These are phyloP conservation scores for Platyrinchus mystaceus DNA, from an alignment of 2,797 vertebrate genomes.

Conservation along the genomic window DNA sequence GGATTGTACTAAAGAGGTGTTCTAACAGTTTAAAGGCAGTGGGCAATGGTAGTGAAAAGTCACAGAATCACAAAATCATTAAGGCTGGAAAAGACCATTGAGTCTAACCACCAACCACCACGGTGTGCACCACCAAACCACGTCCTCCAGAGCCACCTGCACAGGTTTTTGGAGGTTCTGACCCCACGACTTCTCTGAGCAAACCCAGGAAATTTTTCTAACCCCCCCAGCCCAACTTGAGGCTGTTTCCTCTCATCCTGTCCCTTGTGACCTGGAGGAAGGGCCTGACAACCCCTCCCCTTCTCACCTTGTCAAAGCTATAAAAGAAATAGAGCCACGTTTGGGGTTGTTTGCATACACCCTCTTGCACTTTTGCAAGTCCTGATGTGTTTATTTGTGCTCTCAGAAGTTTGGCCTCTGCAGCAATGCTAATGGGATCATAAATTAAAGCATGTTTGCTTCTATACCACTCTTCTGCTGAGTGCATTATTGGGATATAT, in stretches of 20 bases:
- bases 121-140: neutral
- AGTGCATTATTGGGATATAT: neutral
- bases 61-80: neutral
- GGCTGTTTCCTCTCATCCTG: neutral
- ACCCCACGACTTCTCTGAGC: neutral
- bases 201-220: neutral
- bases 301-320: neutral
- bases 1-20: neutral
- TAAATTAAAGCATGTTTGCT: neutral
- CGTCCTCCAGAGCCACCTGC: neutral
- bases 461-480: neutral
- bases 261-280: neutral
- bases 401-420: neutral
- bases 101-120: neutral
- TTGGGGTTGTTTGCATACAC: neutral
- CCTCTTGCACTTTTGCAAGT: neutral
- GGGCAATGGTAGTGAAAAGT: neutral
- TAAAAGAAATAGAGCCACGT: neutral
- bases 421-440: neutral
- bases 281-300: too few species aligned
- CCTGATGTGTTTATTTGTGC: neutral
- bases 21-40: neutral
- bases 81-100: accelerated
- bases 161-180: neutral
- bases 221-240: neutral